phyloP scores from a whole-genome alignment of 2,113 vertebrate species.

The Anser brachyrhynchus region DNA sequence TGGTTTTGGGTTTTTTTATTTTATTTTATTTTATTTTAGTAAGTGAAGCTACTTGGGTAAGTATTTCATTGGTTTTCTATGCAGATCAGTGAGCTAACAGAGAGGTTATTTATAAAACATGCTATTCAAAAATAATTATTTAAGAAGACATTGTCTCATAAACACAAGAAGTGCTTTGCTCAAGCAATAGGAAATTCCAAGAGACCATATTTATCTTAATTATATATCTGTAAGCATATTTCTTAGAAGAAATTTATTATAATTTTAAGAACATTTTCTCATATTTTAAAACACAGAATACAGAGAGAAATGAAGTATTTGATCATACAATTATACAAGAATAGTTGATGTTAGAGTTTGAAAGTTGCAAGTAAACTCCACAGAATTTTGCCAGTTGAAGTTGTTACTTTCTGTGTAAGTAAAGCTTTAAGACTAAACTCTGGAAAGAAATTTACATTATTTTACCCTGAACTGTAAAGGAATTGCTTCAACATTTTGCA shows the following conservation, averaged over 20 bases:
- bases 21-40: background rate
- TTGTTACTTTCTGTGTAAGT: background rate
- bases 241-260: background rate
- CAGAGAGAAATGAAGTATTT: background rate
- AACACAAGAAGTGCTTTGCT: background rate
- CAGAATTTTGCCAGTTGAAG: background rate
- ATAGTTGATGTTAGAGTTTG: background rate
- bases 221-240: background rate
- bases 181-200: background rate
- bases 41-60: background rate
- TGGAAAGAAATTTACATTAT: background rate
- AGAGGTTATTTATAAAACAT: background rate
- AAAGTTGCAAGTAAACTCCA: background rate
- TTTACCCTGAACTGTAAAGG: background rate
- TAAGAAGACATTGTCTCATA: background rate
- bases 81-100: background rate
- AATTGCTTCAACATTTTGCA: background rate
- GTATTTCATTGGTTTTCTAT: background rate
- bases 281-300: background rate
- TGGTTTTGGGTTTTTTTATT: background rate
- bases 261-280: background rate
- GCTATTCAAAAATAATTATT: background rate
- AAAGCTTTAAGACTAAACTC: background rate
- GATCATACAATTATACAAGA: too few species aligned
- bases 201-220: background rate